These are phyloP conservation scores for Drosophila nigrodunni DNA, from an alignment of 1,140 invertebrate species.

Conservation along the genomic window DNA sequence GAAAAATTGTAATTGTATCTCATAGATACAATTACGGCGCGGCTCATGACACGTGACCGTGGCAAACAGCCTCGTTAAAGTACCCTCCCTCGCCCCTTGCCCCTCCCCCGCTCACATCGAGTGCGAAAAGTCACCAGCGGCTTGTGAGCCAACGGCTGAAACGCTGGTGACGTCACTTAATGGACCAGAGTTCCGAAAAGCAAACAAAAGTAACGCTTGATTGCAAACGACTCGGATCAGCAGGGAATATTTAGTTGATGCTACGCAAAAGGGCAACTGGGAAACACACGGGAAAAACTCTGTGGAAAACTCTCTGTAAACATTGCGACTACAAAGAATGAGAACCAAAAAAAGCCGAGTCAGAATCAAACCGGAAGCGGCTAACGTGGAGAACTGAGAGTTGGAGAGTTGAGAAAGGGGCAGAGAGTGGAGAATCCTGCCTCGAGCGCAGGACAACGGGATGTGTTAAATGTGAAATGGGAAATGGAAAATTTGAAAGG, in stretches of 20 bases:
- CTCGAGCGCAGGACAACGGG: conserved; percentile 54
- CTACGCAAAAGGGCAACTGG: conserved; percentile 27
- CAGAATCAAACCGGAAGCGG: conserved; percentile 57
- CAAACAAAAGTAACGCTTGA: conserved; percentile 80
- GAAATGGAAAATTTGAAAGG: conserved; percentile 5
- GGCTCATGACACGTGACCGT: conserved; percentile 67
- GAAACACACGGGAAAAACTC: conserved; percentile 16
- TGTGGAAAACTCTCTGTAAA: conserved; percentile 39
- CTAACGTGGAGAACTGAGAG: conserved; percentile 62
- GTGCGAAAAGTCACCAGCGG: conserved; percentile 65
- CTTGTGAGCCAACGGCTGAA: conserved; percentile 40
- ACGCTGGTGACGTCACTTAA: conserved; percentile 62
- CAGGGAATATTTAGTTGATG: conserved; percentile 51
- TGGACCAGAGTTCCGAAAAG: conserved; percentile 80
- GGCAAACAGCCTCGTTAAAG: conserved; percentile 1
- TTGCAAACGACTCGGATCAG: conserved; percentile 56
- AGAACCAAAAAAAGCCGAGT: conserved; percentile 2
- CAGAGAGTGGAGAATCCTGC: conserved; percentile 24
- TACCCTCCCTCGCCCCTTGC: background rate
- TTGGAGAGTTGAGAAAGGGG: conserved; percentile 9
- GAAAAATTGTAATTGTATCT: conserved; percentile 83
- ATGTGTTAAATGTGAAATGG: conserved; percentile 62
- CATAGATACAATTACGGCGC: conserved; percentile 79
- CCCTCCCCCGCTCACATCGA: conserved; percentile 46
- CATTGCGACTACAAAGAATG: conserved; percentile 40